These are phyloP conservation scores for Xerus inauris DNA, from an alignment of 2,113 vertebrate genomes.

Conservation along the genomic window DNA sequence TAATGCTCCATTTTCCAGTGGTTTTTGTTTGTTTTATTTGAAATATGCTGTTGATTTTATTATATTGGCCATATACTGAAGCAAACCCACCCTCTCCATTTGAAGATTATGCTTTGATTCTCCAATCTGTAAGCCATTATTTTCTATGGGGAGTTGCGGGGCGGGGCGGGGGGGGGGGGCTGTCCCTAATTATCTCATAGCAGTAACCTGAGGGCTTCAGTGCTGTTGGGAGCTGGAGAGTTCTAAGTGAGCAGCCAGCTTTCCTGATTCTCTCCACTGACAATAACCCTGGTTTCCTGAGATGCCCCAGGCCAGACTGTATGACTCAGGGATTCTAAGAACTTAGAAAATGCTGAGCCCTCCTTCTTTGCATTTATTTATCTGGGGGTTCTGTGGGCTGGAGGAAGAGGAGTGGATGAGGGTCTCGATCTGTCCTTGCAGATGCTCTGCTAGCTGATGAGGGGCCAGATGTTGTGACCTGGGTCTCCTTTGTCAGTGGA, in stretches of 20 bases:
- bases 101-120: conserved; percentile 23
- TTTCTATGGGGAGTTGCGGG: background rate
- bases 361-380: background rate
- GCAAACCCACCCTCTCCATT: background rate
- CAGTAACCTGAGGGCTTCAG: conserved; percentile 21
- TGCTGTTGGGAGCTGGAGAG: background rate
- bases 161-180: background rate
- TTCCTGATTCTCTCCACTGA: background rate
- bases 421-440: background rate
- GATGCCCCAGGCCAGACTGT: conserved; percentile 20
- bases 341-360: background rate
- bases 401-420: background rate
- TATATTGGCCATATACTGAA: background rate
- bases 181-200: background rate
- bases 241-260: conserved; percentile 47
- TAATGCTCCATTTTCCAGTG: background rate
- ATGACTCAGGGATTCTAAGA: conserved; percentile 45
- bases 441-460: background rate
- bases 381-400: background rate
- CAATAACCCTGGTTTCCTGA: background rate
- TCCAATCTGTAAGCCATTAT: conserved; percentile 48
- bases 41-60: background rate
- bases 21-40: background rate
- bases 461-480: background rate
- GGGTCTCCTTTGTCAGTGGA: background rate